A percentile compares a stretch with the other conserved stretches of the same genome.
phyloP scores from a whole-genome alignment of 2,797 vertebrate genomes.

The Vipera ursinii region DNA sequence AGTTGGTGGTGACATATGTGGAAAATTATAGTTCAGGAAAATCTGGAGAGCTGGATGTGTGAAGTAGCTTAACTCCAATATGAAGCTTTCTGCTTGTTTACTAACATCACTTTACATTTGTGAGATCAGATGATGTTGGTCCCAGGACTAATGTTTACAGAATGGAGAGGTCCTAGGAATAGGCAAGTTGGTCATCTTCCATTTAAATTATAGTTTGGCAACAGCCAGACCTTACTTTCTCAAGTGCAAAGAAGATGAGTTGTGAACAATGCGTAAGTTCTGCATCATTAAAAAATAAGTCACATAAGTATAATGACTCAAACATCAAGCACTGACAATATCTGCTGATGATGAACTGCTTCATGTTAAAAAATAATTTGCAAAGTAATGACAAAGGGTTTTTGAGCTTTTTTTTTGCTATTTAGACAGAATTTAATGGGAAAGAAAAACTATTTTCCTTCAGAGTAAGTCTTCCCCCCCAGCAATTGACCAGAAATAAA shows the following conservation, averaged over 20 bases:
- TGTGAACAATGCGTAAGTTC: constrained; percentile 45
- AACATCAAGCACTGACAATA: constrained; percentile 43
- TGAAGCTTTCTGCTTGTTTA: neutral
- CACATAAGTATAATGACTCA: constrained; percentile 57
- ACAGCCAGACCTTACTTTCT: constrained; percentile 49
- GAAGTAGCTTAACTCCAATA: neutral
- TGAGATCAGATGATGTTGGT: neutral
- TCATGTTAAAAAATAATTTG: constrained; percentile 51
- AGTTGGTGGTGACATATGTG: neutral
- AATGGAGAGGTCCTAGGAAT: neutral
- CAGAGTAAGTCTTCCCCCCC: constrained; percentile 9
- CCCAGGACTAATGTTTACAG: neutral
- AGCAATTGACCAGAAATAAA: constrained; percentile 14
- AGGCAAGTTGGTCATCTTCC: neutral
- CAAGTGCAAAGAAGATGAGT: constrained; percentile 42
- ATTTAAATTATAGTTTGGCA: neutral
- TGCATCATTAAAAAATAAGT: constrained; percentile 67
- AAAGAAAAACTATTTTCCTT: constrained; percentile 36
- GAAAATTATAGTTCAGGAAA: neutral
- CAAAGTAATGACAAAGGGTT: constrained; percentile 27
- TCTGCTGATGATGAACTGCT: constrained; percentile 43
- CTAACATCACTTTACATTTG: neutral
- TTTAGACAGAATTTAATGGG: constrained; percentile 43
- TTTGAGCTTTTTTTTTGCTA: constrained; percentile 32
- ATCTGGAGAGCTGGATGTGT: neutral